phyloP scores from a whole-genome alignment of 92 coral and sea anemone genomes.

The Montipora capitata region DNA sequence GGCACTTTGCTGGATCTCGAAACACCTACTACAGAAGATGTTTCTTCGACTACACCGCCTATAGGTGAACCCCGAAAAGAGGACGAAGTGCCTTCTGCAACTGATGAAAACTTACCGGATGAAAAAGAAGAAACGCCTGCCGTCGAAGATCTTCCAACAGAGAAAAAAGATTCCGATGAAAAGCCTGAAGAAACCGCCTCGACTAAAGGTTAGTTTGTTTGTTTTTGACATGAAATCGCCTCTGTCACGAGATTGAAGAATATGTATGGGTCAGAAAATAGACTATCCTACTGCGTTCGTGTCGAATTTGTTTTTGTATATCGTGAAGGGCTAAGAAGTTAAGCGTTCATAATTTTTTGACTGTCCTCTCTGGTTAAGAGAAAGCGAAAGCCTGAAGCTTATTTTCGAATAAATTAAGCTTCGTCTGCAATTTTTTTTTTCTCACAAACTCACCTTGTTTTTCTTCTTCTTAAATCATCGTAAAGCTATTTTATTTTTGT shows the following conservation, averaged over 20 bases:
- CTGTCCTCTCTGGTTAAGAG: background rate
- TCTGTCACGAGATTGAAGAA: background rate
- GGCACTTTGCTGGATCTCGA: constrained; percentile 21
- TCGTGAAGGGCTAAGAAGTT: background rate
- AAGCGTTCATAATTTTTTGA: background rate
- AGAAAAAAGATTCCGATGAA: constrained; percentile 40
- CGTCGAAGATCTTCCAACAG: constrained; percentile 38
- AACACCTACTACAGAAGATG: constrained; percentile 29
- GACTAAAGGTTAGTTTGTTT: constrained; percentile 30
- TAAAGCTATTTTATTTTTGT: no score
- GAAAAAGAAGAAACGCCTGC: constrained; percentile 51
- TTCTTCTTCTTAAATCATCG: no score
- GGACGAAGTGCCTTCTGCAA: constrained; percentile 18
- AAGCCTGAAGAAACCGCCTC: constrained; percentile 18
- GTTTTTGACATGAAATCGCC: background rate
- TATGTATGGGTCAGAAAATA: background rate
- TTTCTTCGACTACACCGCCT: constrained; percentile 34
- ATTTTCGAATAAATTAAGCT: background rate
- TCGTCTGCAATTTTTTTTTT: background rate
- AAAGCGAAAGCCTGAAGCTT: background rate
- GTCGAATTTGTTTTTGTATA: background rate
- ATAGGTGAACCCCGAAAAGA: constrained; percentile 24
- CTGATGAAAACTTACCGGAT: constrained; percentile 25
- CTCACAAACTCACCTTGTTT: background rate
- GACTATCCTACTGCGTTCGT: background rate